Percentiles rank a stretch among this genome's conserved stretches.
phyloP scores from a whole-genome alignment of 1,140 invertebrate genomes.

The Hormaphis cornu region DNA sequence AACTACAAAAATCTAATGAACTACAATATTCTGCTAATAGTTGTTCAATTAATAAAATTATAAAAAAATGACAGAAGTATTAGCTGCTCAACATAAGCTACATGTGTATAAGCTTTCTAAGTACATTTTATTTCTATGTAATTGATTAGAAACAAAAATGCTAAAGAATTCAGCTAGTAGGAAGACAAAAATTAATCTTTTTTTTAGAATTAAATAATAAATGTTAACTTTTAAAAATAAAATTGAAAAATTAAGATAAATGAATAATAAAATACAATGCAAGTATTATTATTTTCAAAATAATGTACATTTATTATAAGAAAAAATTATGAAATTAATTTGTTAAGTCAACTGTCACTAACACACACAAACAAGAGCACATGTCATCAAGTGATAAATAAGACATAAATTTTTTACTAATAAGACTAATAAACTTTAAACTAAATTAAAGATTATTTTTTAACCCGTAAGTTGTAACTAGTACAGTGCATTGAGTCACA shows the following conservation, averaged over 20 bases:
- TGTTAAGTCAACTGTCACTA: not conserved
- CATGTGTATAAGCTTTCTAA: constrained; percentile 20
- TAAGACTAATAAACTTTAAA: too few relatives aligned
- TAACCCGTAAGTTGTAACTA: too few relatives aligned
- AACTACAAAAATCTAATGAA: not conserved
- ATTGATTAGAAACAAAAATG: not conserved
- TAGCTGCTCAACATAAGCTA: constrained; percentile 18
- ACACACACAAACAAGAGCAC: not conserved
- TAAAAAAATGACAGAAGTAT: not conserved
- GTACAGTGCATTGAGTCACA: too few relatives aligned
- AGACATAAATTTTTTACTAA: too few relatives aligned
- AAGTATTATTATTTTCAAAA: not conserved
- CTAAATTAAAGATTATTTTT: too few relatives aligned
- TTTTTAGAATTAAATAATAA: not conserved
- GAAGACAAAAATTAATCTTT: constrained; percentile 3
- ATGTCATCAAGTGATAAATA: not conserved
- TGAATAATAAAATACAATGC: not conserved
- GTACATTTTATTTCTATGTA: constrained; percentile 17
- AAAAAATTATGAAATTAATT: not conserved
- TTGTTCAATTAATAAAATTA: not conserved
- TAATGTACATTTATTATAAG: not conserved
- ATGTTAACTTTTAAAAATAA: not conserved
- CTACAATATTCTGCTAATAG: not conserved
- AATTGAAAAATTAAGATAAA: not conserved
- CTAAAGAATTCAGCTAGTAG: not conserved